A percentile compares a stretch with the other conserved stretches of the same genome.
These are phyloP conservation scores for Lasioglossum figueresi DNA, from an alignment of 2,888 invertebrate genomes.

Conservation along the genomic window DNA sequence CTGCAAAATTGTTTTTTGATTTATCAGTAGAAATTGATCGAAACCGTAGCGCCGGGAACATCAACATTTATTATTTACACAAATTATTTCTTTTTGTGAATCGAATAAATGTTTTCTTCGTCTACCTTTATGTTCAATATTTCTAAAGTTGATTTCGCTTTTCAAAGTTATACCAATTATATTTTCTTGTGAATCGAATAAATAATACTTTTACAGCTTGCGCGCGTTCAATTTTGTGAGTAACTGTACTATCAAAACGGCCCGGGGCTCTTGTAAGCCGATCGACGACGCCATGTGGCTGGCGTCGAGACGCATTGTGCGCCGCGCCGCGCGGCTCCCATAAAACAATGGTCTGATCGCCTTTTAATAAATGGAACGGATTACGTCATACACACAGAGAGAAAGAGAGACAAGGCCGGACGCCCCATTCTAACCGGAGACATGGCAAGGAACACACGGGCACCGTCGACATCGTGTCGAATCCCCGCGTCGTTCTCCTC, in stretches of 20 bases:
- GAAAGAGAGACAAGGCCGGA: slow-evolving; percentile 3
- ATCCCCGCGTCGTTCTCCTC: background rate
- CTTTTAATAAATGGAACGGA: slow-evolving; percentile 80
- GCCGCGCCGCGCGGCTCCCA: slow-evolving; percentile 39
- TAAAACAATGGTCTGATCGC: slow-evolving; percentile 79
- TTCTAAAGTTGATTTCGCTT: too few relatives aligned
- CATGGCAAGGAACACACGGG: slow-evolving; percentile 21
- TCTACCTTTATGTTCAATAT: too few relatives aligned
- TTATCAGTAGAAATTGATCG: too few relatives aligned
- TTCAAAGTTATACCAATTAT: too few relatives aligned
- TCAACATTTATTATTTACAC: too few relatives aligned
- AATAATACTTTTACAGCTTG: background rate
- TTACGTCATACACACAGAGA: slow-evolving; percentile 69
- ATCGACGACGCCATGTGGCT: slow-evolving; percentile 77
- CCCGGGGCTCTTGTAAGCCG: slow-evolving; percentile 37
- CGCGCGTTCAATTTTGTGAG: background rate
- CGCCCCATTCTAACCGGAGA: slow-evolving; percentile 31
- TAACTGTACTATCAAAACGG: slow-evolving; percentile 25
- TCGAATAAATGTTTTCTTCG: too few relatives aligned
- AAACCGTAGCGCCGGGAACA: too few relatives aligned
- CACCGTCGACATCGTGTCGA: background rate
- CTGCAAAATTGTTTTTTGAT: too few relatives aligned
- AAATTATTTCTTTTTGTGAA: too few relatives aligned
- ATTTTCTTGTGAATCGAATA: background rate
- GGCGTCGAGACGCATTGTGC: slow-evolving; percentile 75